phyloP scores from a whole-genome alignment of 2,797 vertebrate species.

The Allobates femoralis region DNA sequence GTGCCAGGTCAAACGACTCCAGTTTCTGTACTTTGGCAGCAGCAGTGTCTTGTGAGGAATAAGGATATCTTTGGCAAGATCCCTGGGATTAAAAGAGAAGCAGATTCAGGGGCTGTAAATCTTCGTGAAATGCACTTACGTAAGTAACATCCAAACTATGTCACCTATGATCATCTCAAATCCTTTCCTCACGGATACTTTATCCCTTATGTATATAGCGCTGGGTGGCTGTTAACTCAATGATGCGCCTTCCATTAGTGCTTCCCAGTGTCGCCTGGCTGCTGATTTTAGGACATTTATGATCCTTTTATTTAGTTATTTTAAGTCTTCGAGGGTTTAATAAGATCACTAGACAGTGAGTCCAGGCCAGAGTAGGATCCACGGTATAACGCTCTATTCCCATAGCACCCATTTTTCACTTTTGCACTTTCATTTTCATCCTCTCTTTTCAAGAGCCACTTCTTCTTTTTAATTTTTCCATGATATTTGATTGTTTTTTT shows the following conservation, averaged over 20 bases:
- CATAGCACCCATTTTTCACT: too few species aligned
- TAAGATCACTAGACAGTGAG: too few species aligned
- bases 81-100: constrained; percentile 62
- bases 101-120: constrained; percentile 63
- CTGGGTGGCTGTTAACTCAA: background rate
- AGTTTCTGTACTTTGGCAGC: constrained; percentile 61
- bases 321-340: too few species aligned
- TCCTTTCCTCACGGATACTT: constrained; percentile 56
- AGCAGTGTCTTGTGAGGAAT: constrained; percentile 61
- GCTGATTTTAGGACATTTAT: background rate
- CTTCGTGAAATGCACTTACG: constrained; percentile 63
- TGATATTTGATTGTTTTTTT: too few species aligned
- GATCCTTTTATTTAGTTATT: too few species aligned
- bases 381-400: too few species aligned
- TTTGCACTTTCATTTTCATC: too few species aligned
- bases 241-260: background rate
- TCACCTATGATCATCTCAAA: constrained; percentile 56
- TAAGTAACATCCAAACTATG: constrained; percentile 62
- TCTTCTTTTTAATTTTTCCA: too few species aligned
- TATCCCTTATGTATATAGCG: constrained; percentile 55
- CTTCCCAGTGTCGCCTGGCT: background rate
- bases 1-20: constrained; percentile 62
- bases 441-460: too few species aligned
- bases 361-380: too few species aligned
- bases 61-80: constrained; percentile 64